Base-by-base conservation (phyloP, 2,113 vertebrate genomes). In the Cyprinodon variegatus region DNA sequence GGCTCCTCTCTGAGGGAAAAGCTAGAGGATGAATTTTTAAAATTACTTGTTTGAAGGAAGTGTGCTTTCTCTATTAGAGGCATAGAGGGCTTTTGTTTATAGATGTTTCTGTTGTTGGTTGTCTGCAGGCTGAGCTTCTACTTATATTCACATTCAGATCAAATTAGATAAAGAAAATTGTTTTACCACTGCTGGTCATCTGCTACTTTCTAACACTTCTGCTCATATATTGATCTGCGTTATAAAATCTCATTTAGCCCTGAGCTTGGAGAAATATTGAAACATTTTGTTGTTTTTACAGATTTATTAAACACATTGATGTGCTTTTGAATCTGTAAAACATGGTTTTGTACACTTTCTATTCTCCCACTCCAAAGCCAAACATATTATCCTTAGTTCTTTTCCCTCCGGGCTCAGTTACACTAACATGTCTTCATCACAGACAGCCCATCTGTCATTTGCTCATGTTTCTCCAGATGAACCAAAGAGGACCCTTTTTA, bases 101-200 rank as follows among this genome's bases (percentile, higher is more conserved):
- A 62, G 20, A 59, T 65, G 65, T 79, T 83, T 75, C 41, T 45
- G 57, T 13, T 4, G 8, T 60, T 39, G 61, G 66, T 84, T 79
- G 84, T 78, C 43, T 62, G 63, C 57, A 68, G 43, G n/a, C 22
- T 38, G 15, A 78, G 66, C 62, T 72, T 80, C 17, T 61, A 78
- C n/a, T 78, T 64, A 82, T 72, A 72, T 81, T 79, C 69, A 74
- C 70, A n/a, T 22, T 63, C 68, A 83, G 68, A 62, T 80, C 74
- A 77, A 64, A 76, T 36, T 36, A 11, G 61, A 22, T 69, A 65
- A 50, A 11, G 4, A 10, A 65, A 62, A 50, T 20, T 68, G 61
- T 48, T 69, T 11, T 43, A 37, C 29, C 3, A 29, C 46, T 4
- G 48, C 45, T 67, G 46, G 0, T 65, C 67, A 63, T 59, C 1